Conservation (phyloP, 2,113 vertebrate genomes). For the Sebastes fasciatus region DNA sequence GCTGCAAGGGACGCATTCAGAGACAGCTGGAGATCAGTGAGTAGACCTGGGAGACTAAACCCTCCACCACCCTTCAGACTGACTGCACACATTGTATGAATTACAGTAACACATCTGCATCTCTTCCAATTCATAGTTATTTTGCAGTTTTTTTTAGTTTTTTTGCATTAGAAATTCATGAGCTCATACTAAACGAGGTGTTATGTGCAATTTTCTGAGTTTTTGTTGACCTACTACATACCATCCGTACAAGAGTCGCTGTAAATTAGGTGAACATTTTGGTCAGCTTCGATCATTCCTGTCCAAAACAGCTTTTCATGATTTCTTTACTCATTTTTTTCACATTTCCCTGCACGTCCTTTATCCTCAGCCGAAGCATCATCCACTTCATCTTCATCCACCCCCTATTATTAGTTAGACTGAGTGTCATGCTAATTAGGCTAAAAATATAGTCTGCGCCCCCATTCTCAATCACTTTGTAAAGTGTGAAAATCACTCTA, state of each 20-base stretch:
- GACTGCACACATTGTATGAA: neutral
- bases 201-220: neutral
- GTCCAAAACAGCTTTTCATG: neutral
- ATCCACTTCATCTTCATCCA: neutral
- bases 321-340: neutral
- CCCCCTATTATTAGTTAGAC: neutral
- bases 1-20: constrained; percentile 95
- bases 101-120: constrained; percentile 1
- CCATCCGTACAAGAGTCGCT: neutral
- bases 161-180: neutral
- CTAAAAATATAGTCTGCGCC: neutral
- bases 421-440: neutral
- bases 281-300: neutral
- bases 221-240: neutral
- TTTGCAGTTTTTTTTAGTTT: neutral
- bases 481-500: neutral
- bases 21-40: constrained; percentile 95
- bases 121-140: neutral
- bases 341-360: neutral
- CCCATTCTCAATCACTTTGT: neutral
- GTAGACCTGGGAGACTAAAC: constrained; percentile 65
- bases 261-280: neutral
- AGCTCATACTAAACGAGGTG: neutral
- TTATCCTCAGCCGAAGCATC: neutral
- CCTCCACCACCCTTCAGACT: neutral